A percentile compares a stretch with the other conserved stretches of the same genome.
phyloP scores from a whole-genome alignment of 2,888 invertebrate species.

The Tyria jacobaeae region DNA sequence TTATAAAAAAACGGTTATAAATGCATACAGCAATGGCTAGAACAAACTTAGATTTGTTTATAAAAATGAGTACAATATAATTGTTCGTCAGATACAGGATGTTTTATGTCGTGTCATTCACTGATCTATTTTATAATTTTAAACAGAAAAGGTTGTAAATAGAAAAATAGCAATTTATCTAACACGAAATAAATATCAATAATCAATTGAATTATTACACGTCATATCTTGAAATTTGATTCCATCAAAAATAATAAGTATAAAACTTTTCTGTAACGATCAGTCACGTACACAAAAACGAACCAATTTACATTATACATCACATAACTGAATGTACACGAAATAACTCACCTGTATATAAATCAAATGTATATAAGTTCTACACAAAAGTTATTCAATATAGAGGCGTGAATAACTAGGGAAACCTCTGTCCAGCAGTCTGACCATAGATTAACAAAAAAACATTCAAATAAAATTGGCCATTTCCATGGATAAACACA shows the following conservation, averaged over 20 bases:
- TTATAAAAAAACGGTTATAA: slow-evolving; percentile 40
- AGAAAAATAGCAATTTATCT: neutral
- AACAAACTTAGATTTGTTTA: slow-evolving; percentile 21
- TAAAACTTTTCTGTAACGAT: too few species aligned
- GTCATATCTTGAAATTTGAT: too few species aligned
- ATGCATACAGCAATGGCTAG: slow-evolving; percentile 46
- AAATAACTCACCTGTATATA: neutral
- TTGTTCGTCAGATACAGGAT: slow-evolving; percentile 4
- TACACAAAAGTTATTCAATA: slow-evolving; percentile 1
- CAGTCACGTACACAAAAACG: too few species aligned
- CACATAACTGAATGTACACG: neutral
- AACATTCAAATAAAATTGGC: slow-evolving; percentile 4
- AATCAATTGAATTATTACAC: too few species aligned
- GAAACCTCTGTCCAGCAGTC: slow-evolving; percentile 5
- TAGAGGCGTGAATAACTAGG: neutral
- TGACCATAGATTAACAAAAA: slow-evolving; percentile 4
- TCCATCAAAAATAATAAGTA: too few species aligned
- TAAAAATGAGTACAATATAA: slow-evolving; percentile 8
- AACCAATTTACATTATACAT: too few species aligned
- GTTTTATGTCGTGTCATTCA: neutral
- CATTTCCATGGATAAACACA: slow-evolving; percentile 21
- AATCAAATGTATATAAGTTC: neutral
- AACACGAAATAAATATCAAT: neutral
- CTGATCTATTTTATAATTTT: neutral
- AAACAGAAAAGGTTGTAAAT: too few species aligned